Base-by-base conservation (phyloP, 2,113 vertebrate species). In the Chaetodon trifascialis region DNA sequence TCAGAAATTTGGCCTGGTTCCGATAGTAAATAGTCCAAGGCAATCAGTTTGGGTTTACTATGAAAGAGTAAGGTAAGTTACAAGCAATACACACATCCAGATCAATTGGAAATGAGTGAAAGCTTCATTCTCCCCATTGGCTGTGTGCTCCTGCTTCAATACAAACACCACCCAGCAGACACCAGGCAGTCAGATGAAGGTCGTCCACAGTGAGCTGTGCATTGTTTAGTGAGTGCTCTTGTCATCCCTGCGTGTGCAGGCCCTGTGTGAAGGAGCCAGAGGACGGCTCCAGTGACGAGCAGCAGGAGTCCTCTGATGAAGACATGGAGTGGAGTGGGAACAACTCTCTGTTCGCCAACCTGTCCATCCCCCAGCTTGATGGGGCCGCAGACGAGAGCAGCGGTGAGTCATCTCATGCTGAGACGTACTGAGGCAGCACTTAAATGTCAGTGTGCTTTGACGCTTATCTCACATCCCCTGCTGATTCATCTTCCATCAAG, bases 321-420 rank as follows among this genome's bases (percentile, higher is more conserved):
- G 97, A 99, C 93, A 97, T 98, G 96, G 97, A 98, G 49, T 99
- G 98, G 97, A 97, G 93, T 38, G 94, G 95, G 93, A 97, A 94
- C 64, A 96, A 75, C 92, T 93, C 95, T 83, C 92, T 97, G 80
- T 95, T 97, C 64, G 92, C 93, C 86, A 96, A 95, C 90, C 94
- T 99, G 88, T 97, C 97, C 93, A 99, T 99, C 95, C 97, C 97
- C 86, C 98, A 99, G 93, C 94, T 99, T 80, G 98, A 99, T 88
- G 98, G 98, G 67, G 98, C 98, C 59, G 98, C 98, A 62, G 98
- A 99, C 84, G 98, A 99, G 93, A 99, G 96, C 88, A 97, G 97
- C 86, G 98, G 98, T 99, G 95, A 96, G 94, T 87, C 46, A 3
- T 17, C 30, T 51, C 51, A 5, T 16, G 15, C 80, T 68, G 38